Conservation (phyloP, 2,797 vertebrate species). For the Tokudaia muenninki region DNA sequence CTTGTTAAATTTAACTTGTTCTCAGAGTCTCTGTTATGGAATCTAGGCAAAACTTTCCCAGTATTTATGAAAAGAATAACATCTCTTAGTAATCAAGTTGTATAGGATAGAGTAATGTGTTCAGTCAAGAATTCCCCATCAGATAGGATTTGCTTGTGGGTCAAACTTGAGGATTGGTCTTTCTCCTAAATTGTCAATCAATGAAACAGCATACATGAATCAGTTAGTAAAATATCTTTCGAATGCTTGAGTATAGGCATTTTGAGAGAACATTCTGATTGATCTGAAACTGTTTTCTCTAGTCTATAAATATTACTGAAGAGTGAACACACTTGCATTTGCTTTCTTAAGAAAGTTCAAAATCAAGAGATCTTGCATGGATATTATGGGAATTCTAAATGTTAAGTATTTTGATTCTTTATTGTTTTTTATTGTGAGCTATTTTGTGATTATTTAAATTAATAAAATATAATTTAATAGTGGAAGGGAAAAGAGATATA, state of each 20-base stretch:
- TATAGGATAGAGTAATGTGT: neutral
- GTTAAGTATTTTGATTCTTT: constrained; percentile 5
- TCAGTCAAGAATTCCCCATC: neutral
- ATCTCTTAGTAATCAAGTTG: neutral
- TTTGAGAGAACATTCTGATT: neutral
- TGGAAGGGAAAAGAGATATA: neutral
- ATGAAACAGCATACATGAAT: neutral
- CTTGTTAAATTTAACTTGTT: neutral
- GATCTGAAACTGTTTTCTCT: neutral
- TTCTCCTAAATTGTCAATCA: constrained; percentile 29
- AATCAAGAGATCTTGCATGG: neutral
- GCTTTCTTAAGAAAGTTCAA: neutral
- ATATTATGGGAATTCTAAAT: constrained; percentile 14
- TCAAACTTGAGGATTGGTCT: neutral
- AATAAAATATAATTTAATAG: constrained; percentile 16
- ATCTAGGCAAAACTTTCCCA: neutral
- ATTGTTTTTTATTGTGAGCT: constrained; percentile 3
- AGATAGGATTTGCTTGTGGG: too few relatives aligned
- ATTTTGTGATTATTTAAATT: constrained; percentile 11
- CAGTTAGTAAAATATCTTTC: neutral
- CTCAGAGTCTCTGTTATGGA: neutral
- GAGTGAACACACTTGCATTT: neutral
- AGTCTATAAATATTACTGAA: neutral
- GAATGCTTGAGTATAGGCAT: neutral
- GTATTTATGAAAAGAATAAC: neutral